Evolutionary conservation across 1,140 invertebrate species (phyloP), one percentile per base, ranked within the genome.

Genomic region (Druon quercuslanigerum): DNA sequence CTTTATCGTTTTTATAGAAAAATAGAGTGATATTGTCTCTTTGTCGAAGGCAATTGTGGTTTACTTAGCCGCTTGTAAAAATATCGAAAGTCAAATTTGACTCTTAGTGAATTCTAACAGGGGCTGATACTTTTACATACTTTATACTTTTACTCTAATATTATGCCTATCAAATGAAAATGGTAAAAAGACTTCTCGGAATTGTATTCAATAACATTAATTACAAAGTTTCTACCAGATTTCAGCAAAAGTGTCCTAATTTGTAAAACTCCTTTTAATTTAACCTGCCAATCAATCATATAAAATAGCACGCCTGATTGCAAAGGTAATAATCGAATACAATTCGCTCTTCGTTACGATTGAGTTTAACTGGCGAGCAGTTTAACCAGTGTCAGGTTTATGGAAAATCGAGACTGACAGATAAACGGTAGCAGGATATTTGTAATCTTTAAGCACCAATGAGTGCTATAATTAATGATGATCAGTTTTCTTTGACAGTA

Each of bases 161-260:
- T 40, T 66, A 46, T 46, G 40, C 33, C 16, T 8, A 66, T n/a
- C 3, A 40, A 66, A 66, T 66, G 60, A 66, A 66, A 66, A 66
- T 66, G 14, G 16, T 66, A 13, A 40, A 40, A 40, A 40, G 33
- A 40, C 46, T 66, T 60, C 33, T 33, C 20, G 14, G n/a, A 40
- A n/a, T 66, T 40, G 16, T 16, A 40, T 40, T 66, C 1, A 40
- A 66, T 66, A 40, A 46, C 16, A 13, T 14, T 40, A 8, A n/a
- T 66, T 66, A 40, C 13, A 5, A 54, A 54, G n/a, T 25, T 74
- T 74, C 46, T 57, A 46, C 52, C 50, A 74, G 40, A 51, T 50
- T 40, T 74, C 33, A 50, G 8, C 19, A 54, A n/a, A 54, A n/a
- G n/a, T 54, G n/a, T 11, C 40, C 40, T 46, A 46, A 46, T 46